phyloP scores from a whole-genome alignment of 2,113 vertebrate genomes.

The Pao palembangensis region DNA sequence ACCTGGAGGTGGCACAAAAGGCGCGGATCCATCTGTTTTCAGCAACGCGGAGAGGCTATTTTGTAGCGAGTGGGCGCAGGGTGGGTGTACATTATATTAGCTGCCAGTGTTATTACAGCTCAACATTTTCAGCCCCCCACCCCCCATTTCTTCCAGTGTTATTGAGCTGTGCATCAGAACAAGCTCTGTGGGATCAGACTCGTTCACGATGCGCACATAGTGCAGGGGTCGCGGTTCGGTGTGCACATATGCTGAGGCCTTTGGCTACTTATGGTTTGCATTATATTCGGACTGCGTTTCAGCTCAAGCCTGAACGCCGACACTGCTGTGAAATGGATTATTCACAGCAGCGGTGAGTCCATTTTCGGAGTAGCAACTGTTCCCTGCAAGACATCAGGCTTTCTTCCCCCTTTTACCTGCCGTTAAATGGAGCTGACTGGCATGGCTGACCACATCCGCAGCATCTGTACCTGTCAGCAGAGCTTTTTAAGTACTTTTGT shows the following conservation, averaged over 20 bases:
- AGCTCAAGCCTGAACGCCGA: conserved; percentile 25
- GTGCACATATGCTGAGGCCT: conserved; percentile 27
- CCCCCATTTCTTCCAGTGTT: not conserved
- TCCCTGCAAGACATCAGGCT: not conserved
- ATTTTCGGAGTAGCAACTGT: conserved; percentile 33
- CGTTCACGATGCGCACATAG: not conserved
- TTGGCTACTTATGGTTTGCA: conserved; percentile 26
- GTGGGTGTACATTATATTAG: conserved; percentile 49
- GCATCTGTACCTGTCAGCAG: conserved; percentile 1
- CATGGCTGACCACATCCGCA: conserved; percentile 4
- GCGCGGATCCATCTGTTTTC: conserved; percentile 37
- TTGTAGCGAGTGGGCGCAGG: conserved; percentile 53
- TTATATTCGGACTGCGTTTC: conserved; percentile 42
- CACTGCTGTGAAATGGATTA: conserved; percentile 39
- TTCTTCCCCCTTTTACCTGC: conserved; percentile 17
- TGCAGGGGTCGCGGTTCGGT: conserved; percentile 1
- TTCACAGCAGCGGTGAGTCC: conserved; percentile 40
- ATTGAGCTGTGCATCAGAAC: not conserved
- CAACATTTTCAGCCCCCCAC: conserved; percentile 17
- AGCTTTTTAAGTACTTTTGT: not conserved
- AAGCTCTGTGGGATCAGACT: not conserved
- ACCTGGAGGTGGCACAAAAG: conserved; percentile 47
- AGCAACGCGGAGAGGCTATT: conserved; percentile 42
- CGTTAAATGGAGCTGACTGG: conserved; percentile 18
- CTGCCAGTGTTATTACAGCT: conserved; percentile 38